phyloP scores from a whole-genome alignment of 2,113 vertebrate species.

The Vanacampus margaritifer region DNA sequence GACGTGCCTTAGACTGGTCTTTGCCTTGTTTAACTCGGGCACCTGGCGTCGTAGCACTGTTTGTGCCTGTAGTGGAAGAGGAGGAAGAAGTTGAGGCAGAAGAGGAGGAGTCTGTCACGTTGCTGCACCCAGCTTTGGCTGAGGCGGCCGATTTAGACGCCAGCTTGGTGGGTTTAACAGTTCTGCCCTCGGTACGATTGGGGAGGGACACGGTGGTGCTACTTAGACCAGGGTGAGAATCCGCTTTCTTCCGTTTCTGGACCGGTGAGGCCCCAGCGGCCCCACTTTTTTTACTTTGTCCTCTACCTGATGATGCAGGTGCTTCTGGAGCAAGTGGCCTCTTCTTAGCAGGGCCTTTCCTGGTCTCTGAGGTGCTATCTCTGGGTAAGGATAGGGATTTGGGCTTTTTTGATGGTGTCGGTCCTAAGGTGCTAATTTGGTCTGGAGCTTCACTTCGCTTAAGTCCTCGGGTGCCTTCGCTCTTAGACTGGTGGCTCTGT shows the following conservation, averaged over 20 bases:
- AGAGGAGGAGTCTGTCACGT: slow-evolving; percentile 94
- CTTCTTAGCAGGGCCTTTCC: slow-evolving; percentile 86
- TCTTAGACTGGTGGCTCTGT: slow-evolving; percentile 87
- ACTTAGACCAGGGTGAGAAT: slow-evolving; percentile 83
- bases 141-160: slow-evolving; percentile 99
- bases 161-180: slow-evolving; percentile 99
- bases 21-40: slow-evolving; percentile 97
- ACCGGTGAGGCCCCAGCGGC: slow-evolving; percentile 81
- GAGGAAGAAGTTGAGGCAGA: slow-evolving; percentile 93
- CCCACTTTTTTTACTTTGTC: slow-evolving; percentile 88
- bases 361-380: slow-evolving; percentile 82
- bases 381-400: slow-evolving; percentile 84
- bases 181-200: slow-evolving; percentile 89
- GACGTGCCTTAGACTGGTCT: slow-evolving; percentile 95
- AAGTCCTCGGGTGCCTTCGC: slow-evolving; percentile 85
- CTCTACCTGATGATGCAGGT: slow-evolving; percentile 85
- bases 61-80: slow-evolving; percentile 79
- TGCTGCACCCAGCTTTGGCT: slow-evolving; percentile 99
- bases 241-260: slow-evolving; percentile 96
- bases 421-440: slow-evolving; percentile 87
- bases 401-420: slow-evolving; percentile 90
- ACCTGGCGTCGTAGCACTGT: slow-evolving; percentile 84
- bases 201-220: slow-evolving; percentile 84
- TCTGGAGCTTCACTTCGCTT: slow-evolving; percentile 93
- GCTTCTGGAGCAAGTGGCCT: slow-evolving; percentile 80